Percentiles rank a stretch among this genome's conserved stretches.
Conservation (phyloP, 2,113 vertebrate species). For the Percina caprodes region DNA sequence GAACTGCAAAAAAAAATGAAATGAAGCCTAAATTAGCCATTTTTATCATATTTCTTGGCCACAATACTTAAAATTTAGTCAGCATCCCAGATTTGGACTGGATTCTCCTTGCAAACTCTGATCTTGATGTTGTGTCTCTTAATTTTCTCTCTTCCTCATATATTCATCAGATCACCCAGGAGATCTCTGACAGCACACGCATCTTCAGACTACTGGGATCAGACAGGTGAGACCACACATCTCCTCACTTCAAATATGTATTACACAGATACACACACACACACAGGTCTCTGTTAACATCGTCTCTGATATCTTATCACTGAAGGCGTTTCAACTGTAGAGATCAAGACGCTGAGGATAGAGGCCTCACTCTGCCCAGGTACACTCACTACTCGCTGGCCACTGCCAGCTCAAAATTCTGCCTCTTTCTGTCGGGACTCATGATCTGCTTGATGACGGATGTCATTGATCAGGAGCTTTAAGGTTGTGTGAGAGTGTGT, state of each 20-base stretch:
- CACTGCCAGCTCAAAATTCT: conserved; percentile 3
- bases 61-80: neutral
- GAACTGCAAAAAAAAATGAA: neutral
- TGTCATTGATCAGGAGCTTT: conserved; percentile 9
- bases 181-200: conserved; percentile 97
- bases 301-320: conserved; percentile 68
- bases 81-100: neutral
- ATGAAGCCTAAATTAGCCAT: neutral
- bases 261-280: conserved; percentile 27
- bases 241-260: neutral
- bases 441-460: neutral
- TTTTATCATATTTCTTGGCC: neutral
- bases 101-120: neutral
- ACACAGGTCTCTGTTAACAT: conserved; percentile 53
- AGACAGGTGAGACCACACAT: conserved; percentile 90
- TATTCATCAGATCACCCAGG: conserved; percentile 92
- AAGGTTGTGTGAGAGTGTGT: neutral
- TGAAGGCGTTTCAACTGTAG: conserved; percentile 69
- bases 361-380: conserved; percentile 71
- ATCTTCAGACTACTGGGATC: conserved; percentile 98
- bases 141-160: conserved; percentile 16
- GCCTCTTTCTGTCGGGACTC: conserved; percentile 52
- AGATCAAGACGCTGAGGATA: conserved; percentile 57
- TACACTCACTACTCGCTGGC: conserved; percentile 53
- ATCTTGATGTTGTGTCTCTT: neutral